Percentiles rank a stretch among this genome's conserved stretches.
Evolutionary conservation across 2,797 vertebrate species (phyloP).

Genomic region (Halcyon badia): DNA sequence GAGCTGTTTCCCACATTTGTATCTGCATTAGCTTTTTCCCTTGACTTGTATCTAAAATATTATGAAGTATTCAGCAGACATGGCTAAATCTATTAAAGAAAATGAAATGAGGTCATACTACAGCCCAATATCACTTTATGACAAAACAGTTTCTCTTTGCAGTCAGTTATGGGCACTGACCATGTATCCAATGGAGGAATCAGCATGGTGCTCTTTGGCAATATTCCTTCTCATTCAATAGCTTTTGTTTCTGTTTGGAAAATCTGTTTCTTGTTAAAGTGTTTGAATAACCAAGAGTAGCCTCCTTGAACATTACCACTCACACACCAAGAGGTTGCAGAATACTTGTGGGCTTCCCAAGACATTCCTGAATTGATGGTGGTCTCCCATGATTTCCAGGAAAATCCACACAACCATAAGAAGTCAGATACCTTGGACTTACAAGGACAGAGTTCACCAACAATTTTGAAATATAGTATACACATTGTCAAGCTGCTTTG

Average conservation of each 20-base stretch:
- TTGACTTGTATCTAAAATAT: not conserved
- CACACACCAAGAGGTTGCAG: not conserved
- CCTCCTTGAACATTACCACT: not conserved
- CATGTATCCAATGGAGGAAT: not conserved
- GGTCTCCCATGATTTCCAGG: not conserved
- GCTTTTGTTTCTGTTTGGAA: not conserved
- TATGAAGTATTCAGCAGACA: not conserved
- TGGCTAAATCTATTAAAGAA: not conserved
- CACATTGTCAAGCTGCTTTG: not conserved
- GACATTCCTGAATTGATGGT: not conserved
- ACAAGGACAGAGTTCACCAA: not conserved
- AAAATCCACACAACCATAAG: not conserved
- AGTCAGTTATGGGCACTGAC: not conserved
- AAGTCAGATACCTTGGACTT: not conserved
- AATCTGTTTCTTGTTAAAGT: conserved; percentile 14
- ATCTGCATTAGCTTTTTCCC: not conserved
- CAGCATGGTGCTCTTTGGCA: not conserved
- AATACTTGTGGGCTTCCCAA: not conserved
- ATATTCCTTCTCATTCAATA: not conserved
- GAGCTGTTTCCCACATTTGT: not conserved
- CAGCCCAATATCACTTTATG: not conserved
- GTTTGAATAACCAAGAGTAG: not conserved
- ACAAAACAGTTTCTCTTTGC: not conserved
- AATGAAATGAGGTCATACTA: not conserved
- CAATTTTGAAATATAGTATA: not conserved